Evolutionary conservation across 2,113 vertebrate genomes (phyloP), one percentile per base, ranked within the genome.

Genomic region (Ophiodon elongatus): DNA sequence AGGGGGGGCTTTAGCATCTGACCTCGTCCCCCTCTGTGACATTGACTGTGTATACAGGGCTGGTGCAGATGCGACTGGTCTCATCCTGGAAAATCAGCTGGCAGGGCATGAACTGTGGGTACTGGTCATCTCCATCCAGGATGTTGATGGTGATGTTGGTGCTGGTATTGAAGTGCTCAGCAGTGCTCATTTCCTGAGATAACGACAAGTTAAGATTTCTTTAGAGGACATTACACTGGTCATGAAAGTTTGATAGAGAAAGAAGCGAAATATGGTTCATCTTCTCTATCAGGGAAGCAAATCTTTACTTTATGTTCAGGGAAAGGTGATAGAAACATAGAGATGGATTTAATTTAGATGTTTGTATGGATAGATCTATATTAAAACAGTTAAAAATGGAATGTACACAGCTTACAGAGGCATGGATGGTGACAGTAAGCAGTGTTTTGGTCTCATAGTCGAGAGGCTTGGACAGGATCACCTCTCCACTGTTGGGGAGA

Each of bases 381-480:
- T 9, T 21, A 8, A 29, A 43, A 60, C 70, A 17, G 52, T 39
- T 1, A 33, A 63, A 56, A 52, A 33, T 43, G 8, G 45, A 59
- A 54, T 67, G 21, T 75, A 15, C 7, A 43, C 37, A 33, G 66
- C 86, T 35, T 93, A 97, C 96, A 52, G 95, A 89, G 4, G 96
- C 96, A 0, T 93, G 90, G 77, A 97, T 91, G 67, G 93, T 91
- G 3, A 97, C 85, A 47, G 88, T 91, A 3, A 97, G 93, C 25
- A 93, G 82, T 27, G 89, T 89, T 87, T 95, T 93, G 74, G 82
- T 95, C 92, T 97, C 97, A 57, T 96, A 97, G 86, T 97, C 96
- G 1, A 97, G 84, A 7, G 95, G 88, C n/a, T 95, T 95, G 25
- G 92, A 88, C 75, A 97, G 92, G 27, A 95, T 75, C 47, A 97